These are phyloP conservation scores for Styela clava DNA, from an alignment of 23 tunicate species.

Conservation along the genomic window DNA sequence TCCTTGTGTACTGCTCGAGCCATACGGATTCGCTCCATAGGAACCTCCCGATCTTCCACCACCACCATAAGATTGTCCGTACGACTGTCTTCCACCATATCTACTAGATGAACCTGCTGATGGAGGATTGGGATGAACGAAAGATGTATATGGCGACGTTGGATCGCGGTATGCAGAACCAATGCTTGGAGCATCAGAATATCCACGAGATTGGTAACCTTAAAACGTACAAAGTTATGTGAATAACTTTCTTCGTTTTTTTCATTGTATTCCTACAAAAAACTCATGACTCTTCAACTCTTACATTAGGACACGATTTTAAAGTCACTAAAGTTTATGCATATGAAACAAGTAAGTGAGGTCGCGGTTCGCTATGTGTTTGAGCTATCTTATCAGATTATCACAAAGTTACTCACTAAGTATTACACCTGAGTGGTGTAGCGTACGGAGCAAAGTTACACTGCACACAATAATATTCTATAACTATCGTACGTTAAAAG, in stretches of 20 bases:
- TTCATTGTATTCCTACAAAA: too few species aligned
- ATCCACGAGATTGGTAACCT: conserved; percentile 6
- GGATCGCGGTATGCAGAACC: conserved; percentile 31
- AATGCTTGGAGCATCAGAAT: conserved; percentile 17
- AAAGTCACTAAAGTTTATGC: too few species aligned
- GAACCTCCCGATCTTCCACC: not conserved
- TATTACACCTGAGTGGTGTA: too few species aligned
- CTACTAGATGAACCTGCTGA: not conserved
- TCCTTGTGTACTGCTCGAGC: not conserved
- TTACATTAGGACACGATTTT: too few species aligned
- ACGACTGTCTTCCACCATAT: not conserved
- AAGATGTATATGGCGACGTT: not conserved
- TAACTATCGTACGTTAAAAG: too few species aligned
- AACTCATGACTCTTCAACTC: too few species aligned
- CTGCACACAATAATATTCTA: too few species aligned
- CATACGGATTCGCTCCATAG: conserved; percentile 3
- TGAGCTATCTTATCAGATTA: too few species aligned
- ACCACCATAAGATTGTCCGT: not conserved
- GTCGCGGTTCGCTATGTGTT: too few species aligned
- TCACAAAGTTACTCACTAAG: too few species aligned
- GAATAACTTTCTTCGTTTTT: not conserved
- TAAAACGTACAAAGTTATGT: conserved; percentile 6
- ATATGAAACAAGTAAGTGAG: too few species aligned
- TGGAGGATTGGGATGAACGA: conserved; percentile 8
- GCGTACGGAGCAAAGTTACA: too few species aligned